Base-by-base conservation (phyloP, 2,888 invertebrate species). In the Oscheius myriophilus region DNA sequence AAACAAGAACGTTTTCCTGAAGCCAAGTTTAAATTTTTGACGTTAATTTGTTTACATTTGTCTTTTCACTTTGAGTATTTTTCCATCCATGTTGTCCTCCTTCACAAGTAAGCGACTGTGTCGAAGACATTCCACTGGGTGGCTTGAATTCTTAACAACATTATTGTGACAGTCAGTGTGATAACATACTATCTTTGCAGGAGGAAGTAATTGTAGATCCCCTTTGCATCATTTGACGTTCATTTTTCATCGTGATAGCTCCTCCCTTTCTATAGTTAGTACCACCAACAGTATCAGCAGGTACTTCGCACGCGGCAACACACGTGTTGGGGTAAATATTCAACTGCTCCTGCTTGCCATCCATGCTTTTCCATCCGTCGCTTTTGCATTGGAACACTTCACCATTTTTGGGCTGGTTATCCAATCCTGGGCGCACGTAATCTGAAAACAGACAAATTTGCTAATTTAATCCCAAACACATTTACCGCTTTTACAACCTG, bases 41-140 rank as follows among this genome's bases (percentile, higher is more conserved):
- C 7, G 14, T 26, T 2, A 4, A 16, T 14, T 16, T 1, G 21
- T 2, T 45, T 14, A 57, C 57, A 21, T 66, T 66, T 18, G 45
- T 54, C 21, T 42, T 54, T 1, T 26, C 55, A 14, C 25, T 26
- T 16, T 9, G 18, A 9, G 46, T 23, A 49, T 66, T 41, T 21
- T 57, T 66, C 66, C 66, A 66, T 11, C 57, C 57, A 4, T 39
- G 18, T 2, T 21, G 18, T 9, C 57, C 66, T 33, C 66, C 66
- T 16, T 51, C 46, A 46, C 66, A 66, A 41, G 43, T 25, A 0
- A 66, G 57, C 1, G 6, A 12, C 51, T 66, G 66, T 1, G 49
- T 39, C 1, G 33, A 41, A 6, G n/a, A 4, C 25, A n/a, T 16
- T 39, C 52, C 54, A 0, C 11, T 14, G 11, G 66, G 18, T 14